Evolutionary conservation across 2,797 vertebrate genomes (phyloP).

Genomic region (Discoglossus pictus): DNA sequence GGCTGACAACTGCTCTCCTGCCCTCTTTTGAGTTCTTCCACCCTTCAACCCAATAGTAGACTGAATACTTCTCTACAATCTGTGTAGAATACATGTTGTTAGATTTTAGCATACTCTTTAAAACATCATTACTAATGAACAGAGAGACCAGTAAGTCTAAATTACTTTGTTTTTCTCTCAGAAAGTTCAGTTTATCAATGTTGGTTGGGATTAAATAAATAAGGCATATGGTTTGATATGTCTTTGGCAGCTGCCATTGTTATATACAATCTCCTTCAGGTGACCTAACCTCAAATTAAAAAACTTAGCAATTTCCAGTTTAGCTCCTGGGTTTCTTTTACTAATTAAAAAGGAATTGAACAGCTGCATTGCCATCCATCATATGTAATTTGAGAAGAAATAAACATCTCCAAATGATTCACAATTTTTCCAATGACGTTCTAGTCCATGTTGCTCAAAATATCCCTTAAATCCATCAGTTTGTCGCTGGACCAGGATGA

Average conservation of each 20-base stretch:
- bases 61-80: too few species aligned
- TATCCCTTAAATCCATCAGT: not conserved
- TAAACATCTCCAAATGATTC: constrained; percentile 16
- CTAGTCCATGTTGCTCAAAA: not conserved
- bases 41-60: too few species aligned
- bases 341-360: constrained; percentile 30
- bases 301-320: not conserved
- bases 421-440: constrained; percentile 22
- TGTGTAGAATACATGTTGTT: too few species aligned
- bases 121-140: too few species aligned
- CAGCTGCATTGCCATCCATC: constrained; percentile 13
- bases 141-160: too few species aligned
- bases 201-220: not conserved
- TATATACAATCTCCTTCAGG: not conserved
- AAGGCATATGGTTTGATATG: not conserved
- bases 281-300: constrained; percentile 7
- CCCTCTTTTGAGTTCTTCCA: too few species aligned
- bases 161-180: too few species aligned
- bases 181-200: too few species aligned
- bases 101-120: too few species aligned
- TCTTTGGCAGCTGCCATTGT: not conserved
- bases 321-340: constrained; percentile 25
- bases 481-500: too few species aligned
- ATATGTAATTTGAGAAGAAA: constrained; percentile 28
- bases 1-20: too few species aligned